Evolutionary conservation across 2,797 vertebrate genomes (phyloP), one percentile per base, ranked within the genome.

Genomic region (Phoeniculus purpureus): DNA sequence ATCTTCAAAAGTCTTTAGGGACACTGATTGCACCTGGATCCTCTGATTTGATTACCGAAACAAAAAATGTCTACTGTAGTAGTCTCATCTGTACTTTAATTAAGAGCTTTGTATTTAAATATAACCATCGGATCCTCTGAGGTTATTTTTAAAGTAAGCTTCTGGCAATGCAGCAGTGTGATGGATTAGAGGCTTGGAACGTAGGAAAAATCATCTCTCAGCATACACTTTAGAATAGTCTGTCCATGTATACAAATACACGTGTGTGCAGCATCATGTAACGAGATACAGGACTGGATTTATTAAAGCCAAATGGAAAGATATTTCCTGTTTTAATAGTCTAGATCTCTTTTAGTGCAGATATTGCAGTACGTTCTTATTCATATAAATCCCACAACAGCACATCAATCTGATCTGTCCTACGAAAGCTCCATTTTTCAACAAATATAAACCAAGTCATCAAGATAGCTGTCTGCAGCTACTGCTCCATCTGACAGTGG

Each of bases 91-190:
- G 86, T 94, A 85, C 72, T 92, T 95, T 94, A 93, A 95, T 96
- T 96, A 96, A 93, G 82, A 90, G 93, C 87, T 95, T 96, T 94
- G 86, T 94, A 74, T 94, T 92, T 95, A 95, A 95, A 96, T 94
- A 95, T 85, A 93, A 54, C 84, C 70, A 52, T 74, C 70, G 91
- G 92, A 94, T 95, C 73, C 68, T 56, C 59, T 70, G 52, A 85
- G 64, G 89, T 93, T 95, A 94, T 95, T 96, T 96, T 89, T 95
- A 88, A 95, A 93, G 87, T 74, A 95, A 94, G 91, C 87, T 96
- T 78, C 89, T 95, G 78, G 81, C 88, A 94, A 91, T 86, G 75
- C 70, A 89, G 80, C 89, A 85, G n/a, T 51, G 68, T 50, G 59
- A 75, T 90, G 75, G 88, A 96, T 94, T 94, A 96, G 51, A 87